phyloP scores from a whole-genome alignment of 2,113 vertebrate species.

The Pomatorhinus ruficollis region DNA sequence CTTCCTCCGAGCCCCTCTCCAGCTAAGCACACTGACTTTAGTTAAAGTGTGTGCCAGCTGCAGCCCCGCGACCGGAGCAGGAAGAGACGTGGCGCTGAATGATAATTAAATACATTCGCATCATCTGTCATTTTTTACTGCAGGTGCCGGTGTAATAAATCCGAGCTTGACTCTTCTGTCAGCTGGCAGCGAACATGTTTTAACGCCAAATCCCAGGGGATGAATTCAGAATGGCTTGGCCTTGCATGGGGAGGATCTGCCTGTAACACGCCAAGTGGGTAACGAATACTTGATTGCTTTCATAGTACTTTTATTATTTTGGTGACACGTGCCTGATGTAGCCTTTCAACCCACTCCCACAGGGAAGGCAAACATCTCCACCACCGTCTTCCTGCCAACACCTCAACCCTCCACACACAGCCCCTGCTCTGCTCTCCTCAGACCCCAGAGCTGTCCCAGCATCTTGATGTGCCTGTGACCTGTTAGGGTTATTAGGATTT shows the following conservation, averaged over 20 bases:
- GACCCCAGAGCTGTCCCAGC: fast-evolving
- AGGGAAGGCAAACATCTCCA: neutral
- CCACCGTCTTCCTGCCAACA: fast-evolving
- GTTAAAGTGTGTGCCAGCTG: slow-evolving; percentile 74
- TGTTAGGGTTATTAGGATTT: neutral
- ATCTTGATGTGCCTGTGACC: fast-evolving
- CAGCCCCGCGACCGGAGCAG: slow-evolving; percentile 78
- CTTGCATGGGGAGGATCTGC: slow-evolving; percentile 52
- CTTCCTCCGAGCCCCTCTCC: slow-evolving; percentile 43
- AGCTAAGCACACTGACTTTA: slow-evolving; percentile 87
- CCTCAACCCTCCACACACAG: neutral
- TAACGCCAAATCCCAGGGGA: slow-evolving; percentile 53
- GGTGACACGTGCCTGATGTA: slow-evolving; percentile 2
- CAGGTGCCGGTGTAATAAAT: slow-evolving; percentile 75
- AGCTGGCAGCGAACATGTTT: slow-evolving; percentile 63
- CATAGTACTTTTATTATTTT: slow-evolving; percentile 33
- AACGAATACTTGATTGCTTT: slow-evolving; percentile 36
- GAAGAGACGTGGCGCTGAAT: slow-evolving; percentile 85
- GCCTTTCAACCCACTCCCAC: neutral
- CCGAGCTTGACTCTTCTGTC: slow-evolving; percentile 55
- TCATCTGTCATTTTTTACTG: slow-evolving; percentile 72
- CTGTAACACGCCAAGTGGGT: slow-evolving; percentile 26
- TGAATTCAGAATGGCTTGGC: slow-evolving; percentile 66
- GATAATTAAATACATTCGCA: slow-evolving; percentile 88
- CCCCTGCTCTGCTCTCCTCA: fast-evolving